These are phyloP conservation scores for Thrips palmi DNA, from an alignment of 1,140 invertebrate genomes.

Conservation along the genomic window DNA sequence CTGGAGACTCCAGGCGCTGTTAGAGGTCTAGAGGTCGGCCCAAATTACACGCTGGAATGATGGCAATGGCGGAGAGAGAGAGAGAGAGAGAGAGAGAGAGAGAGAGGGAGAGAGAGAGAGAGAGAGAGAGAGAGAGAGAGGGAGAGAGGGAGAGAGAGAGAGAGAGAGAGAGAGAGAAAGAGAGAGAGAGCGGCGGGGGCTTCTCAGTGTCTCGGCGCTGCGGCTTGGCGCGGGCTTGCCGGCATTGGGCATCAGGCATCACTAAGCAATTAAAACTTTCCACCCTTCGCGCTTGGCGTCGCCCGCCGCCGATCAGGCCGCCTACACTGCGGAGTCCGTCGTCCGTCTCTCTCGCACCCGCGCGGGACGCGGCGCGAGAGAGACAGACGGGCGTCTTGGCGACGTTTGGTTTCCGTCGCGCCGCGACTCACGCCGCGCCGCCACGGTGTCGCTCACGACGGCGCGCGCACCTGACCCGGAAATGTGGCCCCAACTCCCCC, in stretches of 20 bases:
- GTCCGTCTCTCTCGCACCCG: too few relatives aligned
- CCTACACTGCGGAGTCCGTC: too few relatives aligned
- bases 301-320: too few relatives aligned
- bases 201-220: constrained; percentile 18
- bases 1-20: too few relatives aligned
- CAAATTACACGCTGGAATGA: constrained; percentile 17
- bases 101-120: constrained; percentile 11
- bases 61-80: constrained; percentile 13
- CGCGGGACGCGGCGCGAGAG: too few relatives aligned
- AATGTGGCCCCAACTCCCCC: constrained; percentile 8
- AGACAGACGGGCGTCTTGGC: too few relatives aligned
- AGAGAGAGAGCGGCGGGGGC: constrained; percentile 15
- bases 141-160: constrained; percentile 1
- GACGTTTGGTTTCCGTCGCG: too few relatives aligned
- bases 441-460: too few relatives aligned
- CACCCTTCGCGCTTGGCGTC: constrained; percentile 14
- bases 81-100: constrained; percentile 5
- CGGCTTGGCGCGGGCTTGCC: constrained; percentile 20
- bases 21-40: too few relatives aligned
- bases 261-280: constrained; percentile 19
- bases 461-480: constrained; percentile 11
- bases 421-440: too few relatives aligned
- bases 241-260: constrained; percentile 19
- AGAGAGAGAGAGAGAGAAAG: constrained; percentile 8
- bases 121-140: constrained; percentile 14